Evolutionary conservation across 2,888 invertebrate species (phyloP), one percentile per base, ranked within the genome.

Genomic region (Lysandra bellargus): DNA sequence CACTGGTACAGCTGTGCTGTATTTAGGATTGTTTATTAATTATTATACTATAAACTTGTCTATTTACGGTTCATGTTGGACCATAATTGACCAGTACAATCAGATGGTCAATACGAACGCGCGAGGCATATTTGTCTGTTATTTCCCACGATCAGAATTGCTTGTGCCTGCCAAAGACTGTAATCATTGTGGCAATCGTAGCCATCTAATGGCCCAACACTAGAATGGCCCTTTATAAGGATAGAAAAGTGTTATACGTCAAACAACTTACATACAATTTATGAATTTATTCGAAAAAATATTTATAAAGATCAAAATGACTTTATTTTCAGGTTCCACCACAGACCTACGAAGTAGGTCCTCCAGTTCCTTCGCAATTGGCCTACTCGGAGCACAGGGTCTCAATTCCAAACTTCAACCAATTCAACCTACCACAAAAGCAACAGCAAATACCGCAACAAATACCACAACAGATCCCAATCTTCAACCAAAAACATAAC

Each of bases 321-420:
- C 1, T 53, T 3, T 53, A 17, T 83, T 86, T 84, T 57, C 90
- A 93, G 93, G 81, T 88, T 37, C 85, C 87, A 53, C 84, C 88
- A 61, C 89, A 91, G 7, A 88, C 87, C 33, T 92, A 91, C 82
- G 90, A 93, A 83, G 87, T 93, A 37, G 91, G 92, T 40, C 86
- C 87, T 2, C 89, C 91, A 12, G 86, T 93, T 37, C 87, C 89
- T 33, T 91, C 93, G 7, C 90, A 91, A 81, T 85, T 92, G 61
- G 90, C 91, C 1, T 92, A 92, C 84, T 83, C 89, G 1, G 91
- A 91, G 78, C 88, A 88, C 84, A 89, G 90, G 79, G 83, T 88
- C 60, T 85, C 86, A 44, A 85, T 88, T 77, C 86, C 87, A 84
- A 53, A 84, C 83, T 60, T 78, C 83, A 7, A 87, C 73, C 87